Evolutionary conservation across 2,888 invertebrate species (phyloP).

Genomic region (Drosophila differens): DNA sequence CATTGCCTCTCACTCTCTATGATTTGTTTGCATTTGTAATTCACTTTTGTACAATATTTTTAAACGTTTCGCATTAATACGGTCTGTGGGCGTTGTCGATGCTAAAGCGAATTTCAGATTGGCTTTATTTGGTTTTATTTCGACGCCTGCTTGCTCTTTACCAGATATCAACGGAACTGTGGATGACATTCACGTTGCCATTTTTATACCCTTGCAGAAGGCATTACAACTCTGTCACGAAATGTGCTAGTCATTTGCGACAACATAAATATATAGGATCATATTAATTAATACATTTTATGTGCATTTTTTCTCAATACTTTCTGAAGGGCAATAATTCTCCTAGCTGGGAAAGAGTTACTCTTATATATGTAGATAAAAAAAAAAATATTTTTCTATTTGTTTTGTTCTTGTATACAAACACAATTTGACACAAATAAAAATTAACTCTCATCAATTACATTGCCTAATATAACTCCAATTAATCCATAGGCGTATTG

Average conservation of each 20-base stretch:
- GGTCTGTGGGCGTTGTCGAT: background rate
- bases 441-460: background rate
- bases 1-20: background rate
- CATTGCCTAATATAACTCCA: background rate
- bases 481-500: background rate
- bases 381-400: background rate
- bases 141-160: background rate
- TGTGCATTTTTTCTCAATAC: background rate
- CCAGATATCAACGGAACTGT: conserved; percentile 12
- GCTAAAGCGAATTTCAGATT: conserved; percentile 3
- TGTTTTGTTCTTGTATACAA: background rate
- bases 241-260: background rate
- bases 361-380: background rate
- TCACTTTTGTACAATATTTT: background rate
- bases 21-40: background rate
- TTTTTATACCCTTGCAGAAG: conserved; percentile 16
- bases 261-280: background rate
- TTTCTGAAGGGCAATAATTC: background rate
- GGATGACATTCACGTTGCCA: conserved; percentile 39
- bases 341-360: background rate
- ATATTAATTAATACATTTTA: conserved; percentile 2
- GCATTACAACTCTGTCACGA: background rate
- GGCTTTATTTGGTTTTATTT: background rate
- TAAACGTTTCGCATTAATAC: background rate
- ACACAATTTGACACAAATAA: background rate